phyloP scores from a whole-genome alignment of 2,888 invertebrate genomes.

The Megaustenia siamemsis region DNA sequence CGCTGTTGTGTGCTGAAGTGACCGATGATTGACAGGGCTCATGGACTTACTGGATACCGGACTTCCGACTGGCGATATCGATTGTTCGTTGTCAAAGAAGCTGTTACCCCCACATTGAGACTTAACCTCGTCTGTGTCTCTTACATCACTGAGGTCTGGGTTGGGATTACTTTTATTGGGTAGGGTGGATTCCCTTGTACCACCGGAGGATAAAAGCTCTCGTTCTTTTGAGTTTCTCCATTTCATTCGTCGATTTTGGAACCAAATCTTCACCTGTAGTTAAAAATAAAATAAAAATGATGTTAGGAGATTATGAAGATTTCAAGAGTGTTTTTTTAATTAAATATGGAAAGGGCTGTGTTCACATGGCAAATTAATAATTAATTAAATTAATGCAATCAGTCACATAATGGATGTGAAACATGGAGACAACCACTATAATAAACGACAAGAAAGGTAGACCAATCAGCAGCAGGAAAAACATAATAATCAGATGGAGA shows the following conservation, averaged over 20 bases:
- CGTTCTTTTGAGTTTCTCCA: conserved; percentile 99
- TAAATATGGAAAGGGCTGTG: neutral
- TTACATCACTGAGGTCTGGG: conserved; percentile 91
- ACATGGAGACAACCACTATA: conserved; percentile 62
- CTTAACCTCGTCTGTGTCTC: conserved; percentile 61
- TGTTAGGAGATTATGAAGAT: neutral
- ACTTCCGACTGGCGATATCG: conserved; percentile 57
- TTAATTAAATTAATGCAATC: too few species aligned
- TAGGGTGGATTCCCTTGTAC: conserved; percentile 95
- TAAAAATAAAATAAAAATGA: neutral
- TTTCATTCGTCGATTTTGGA: conserved; percentile 99
- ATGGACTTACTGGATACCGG: conserved; percentile 52
- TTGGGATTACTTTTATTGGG: conserved; percentile 98
- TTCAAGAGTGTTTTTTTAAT: neutral
- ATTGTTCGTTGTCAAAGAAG: conserved; percentile 54
- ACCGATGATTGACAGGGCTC: conserved; percentile 42
- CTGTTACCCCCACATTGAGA: conserved; percentile 54
- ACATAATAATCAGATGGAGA: too few species aligned
- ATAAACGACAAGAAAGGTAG: too few species aligned
- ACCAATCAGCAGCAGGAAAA: too few species aligned
- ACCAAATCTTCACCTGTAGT: conserved; percentile 92
- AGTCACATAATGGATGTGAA: too few species aligned
- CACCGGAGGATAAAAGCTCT: conserved; percentile 94
- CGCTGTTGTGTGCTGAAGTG: conserved; percentile 32
- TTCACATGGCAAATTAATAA: too few species aligned